A percentile compares a stretch with the other conserved stretches of the same genome.
Evolutionary conservation across 2,113 vertebrate species (phyloP).

Genomic region (Manacus vitellinus): DNA sequence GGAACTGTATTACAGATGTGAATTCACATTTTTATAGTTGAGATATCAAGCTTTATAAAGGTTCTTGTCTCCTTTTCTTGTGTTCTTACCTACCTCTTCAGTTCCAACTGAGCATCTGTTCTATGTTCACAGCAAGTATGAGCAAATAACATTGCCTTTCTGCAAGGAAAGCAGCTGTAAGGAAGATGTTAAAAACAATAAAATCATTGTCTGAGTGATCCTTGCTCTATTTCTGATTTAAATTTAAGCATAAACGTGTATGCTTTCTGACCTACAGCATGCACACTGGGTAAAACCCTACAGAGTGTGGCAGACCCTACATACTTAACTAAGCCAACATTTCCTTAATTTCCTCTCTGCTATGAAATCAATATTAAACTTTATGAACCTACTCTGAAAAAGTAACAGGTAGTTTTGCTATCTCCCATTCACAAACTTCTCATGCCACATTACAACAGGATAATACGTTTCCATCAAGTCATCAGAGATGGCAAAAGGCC

Average conservation of each 20-base stretch:
- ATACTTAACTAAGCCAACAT: not conserved
- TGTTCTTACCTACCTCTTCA: not conserved
- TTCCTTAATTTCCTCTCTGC: not conserved
- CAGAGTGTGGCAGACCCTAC: not conserved
- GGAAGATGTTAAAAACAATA: not conserved
- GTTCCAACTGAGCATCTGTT: not conserved
- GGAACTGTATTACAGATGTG: not conserved
- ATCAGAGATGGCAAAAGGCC: not conserved
- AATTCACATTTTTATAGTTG: not conserved
- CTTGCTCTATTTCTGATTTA: not conserved
- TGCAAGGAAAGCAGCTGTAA: not conserved
- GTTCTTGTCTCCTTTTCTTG: not conserved
- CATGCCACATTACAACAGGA: not conserved
- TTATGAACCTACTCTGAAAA: not conserved
- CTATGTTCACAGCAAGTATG: not conserved
- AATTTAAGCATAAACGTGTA: not conserved
- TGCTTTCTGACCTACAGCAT: not conserved
- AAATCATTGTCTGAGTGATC: not conserved
- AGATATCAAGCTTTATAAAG: not conserved
- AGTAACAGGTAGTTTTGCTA: not conserved
- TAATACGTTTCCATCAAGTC: not conserved
- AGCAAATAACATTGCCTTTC: not conserved
- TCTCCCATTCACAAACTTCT: not conserved
- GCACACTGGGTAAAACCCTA: not conserved
- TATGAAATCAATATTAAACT: not conserved